Conservation (phyloP, 2,797 vertebrate species). For the Sternotherus odoratus region DNA sequence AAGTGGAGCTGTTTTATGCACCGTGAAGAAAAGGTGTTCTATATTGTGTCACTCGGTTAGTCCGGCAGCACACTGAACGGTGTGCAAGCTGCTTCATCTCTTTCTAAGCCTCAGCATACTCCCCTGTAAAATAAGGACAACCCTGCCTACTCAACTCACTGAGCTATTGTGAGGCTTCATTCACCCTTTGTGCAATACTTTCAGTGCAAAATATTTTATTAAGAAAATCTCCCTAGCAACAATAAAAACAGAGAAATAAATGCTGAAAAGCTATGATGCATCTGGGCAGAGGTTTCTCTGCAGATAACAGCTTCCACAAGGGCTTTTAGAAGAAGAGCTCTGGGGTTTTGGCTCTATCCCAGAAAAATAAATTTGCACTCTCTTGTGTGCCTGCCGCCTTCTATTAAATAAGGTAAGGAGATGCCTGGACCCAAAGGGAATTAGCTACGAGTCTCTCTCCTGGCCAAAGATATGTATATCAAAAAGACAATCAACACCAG, state of each 20-base stretch:
- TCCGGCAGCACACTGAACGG: background rate
- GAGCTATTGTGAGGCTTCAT: conserved; percentile 41
- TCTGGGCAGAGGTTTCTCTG: background rate
- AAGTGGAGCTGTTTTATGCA: background rate
- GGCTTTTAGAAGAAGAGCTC: background rate
- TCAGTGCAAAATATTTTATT: background rate
- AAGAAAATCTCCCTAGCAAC: background rate
- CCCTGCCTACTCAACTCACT: conserved; percentile 11
- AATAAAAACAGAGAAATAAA: background rate
- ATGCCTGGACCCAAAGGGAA: background rate
- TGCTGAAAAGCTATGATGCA: background rate
- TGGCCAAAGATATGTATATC: background rate
- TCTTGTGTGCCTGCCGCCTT: background rate
- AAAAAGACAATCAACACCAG: fast-evolving
- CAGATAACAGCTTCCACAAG: background rate
- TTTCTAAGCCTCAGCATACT: background rate
- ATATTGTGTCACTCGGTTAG: background rate
- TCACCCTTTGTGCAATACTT: conserved; percentile 13
- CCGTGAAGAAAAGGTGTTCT: background rate
- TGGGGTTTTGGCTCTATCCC: background rate
- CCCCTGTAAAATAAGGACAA: conserved; percentile 8
- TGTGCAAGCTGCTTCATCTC: conserved; percentile 18
- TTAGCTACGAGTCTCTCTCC: background rate
- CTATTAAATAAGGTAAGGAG: background rate
- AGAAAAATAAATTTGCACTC: background rate